Conservation (phyloP, 2,888 invertebrate species). For the Apamea anceps region DNA sequence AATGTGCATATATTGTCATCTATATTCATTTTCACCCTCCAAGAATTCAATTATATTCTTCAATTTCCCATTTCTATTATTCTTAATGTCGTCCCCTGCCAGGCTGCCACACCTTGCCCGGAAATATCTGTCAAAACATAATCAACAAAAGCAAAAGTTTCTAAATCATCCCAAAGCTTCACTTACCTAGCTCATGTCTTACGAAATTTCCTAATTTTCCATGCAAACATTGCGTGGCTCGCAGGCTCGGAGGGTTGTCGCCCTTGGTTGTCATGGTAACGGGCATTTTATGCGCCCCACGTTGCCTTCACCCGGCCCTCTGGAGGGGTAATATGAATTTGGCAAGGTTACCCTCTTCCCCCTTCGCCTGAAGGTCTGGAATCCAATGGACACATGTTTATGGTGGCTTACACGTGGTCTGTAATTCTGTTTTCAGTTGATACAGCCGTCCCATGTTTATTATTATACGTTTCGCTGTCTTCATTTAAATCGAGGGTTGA, state of each 20-base stretch:
- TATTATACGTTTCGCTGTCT: conserved; percentile 37
- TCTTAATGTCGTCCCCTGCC: not conserved
- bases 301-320: conserved; percentile 73
- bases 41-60: not conserved
- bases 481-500: conserved; percentile 5
- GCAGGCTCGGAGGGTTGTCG: conserved; percentile 81
- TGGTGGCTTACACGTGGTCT: conserved; percentile 62
- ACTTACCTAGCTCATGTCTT: conserved; percentile 56
- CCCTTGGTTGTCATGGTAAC: conserved; percentile 85
- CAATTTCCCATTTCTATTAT: conserved; percentile 2
- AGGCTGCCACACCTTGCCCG: not conserved
- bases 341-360: conserved; percentile 74
- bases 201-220: conserved; percentile 72
- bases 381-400: conserved; percentile 68
- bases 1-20: not conserved
- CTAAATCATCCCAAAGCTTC: conserved; percentile 42
- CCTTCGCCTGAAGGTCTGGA: conserved; percentile 63
- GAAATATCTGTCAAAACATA: conserved; percentile 27
- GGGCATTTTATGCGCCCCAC: conserved; percentile 85
- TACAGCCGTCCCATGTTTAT: conserved; percentile 43
- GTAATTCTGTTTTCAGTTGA: conserved; percentile 48
- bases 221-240: conserved; percentile 68
- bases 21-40: not conserved
- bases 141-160: conserved; percentile 38
- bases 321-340: conserved; percentile 70